A percentile compares a stretch with the other conserved stretches of the same genome.
Evolutionary conservation across 2,797 vertebrate genomes (phyloP).

Genomic region (Rhinoraja longicauda): DNA sequence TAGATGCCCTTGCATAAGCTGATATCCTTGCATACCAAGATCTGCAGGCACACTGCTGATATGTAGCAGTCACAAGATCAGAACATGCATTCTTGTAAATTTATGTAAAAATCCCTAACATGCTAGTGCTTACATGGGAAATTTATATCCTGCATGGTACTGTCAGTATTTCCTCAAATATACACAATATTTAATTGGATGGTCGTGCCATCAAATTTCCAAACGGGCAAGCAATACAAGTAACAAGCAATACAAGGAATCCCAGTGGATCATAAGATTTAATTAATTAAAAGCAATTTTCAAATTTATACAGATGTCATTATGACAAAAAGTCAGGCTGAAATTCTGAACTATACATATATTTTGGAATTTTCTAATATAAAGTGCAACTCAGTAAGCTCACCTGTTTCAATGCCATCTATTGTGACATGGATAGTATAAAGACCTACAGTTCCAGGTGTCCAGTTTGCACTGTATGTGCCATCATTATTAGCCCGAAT

Average conservation of each 20-base stretch:
- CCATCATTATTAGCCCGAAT: conserved; percentile 97
- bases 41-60: too few relatives aligned
- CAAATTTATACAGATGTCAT: neutral
- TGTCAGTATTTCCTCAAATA: too few relatives aligned
- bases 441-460: conserved; percentile 93
- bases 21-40: too few relatives aligned
- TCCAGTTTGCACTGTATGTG: conserved; percentile 98
- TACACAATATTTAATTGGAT: neutral
- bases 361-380: neutral
- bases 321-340: neutral
- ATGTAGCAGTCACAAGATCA: too few relatives aligned
- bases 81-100: too few relatives aligned
- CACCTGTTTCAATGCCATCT: conserved; percentile 97
- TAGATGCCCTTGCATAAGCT: too few relatives aligned
- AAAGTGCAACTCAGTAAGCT: neutral
- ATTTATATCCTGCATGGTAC: too few relatives aligned
- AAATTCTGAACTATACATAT: neutral
- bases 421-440: conserved; percentile 98
- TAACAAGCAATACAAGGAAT: neutral
- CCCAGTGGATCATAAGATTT: neutral
- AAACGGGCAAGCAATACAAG: neutral
- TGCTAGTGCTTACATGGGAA: too few relatives aligned
- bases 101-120: too few relatives aligned
- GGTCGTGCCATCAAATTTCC: neutral
- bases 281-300: neutral